A percentile compares a stretch with the other conserved stretches of the same genome.
Conservation (phyloP, 2,113 vertebrate genomes). For the Neotoma lepida region DNA sequence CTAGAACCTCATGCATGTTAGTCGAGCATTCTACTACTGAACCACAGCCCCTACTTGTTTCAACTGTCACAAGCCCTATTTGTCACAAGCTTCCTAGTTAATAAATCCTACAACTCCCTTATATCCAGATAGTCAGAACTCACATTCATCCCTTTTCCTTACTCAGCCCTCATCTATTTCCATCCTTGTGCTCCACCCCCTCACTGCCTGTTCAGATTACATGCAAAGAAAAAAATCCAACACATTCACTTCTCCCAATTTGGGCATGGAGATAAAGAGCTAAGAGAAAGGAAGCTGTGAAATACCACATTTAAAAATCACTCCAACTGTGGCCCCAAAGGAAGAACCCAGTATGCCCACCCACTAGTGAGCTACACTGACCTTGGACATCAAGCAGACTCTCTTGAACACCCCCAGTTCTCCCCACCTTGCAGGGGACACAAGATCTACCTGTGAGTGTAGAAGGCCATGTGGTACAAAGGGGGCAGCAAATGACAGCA, state of each 20-base stretch:
- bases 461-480: background rate
- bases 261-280: conserved; percentile 48
- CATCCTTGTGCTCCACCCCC: background rate
- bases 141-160: background rate
- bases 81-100: background rate
- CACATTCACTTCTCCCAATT: background rate
- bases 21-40: background rate
- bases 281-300: conserved; percentile 33
- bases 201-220: conserved; percentile 22
- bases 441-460: background rate
- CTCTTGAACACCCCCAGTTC: background rate
- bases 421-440: background rate
- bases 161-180: background rate
- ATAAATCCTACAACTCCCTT: background rate
- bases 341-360: background rate
- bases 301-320: background rate
- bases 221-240: conserved; percentile 26
- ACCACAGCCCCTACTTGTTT: background rate
- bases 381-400: background rate
- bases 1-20: background rate
- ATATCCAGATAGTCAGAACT: background rate
- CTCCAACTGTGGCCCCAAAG: background rate
- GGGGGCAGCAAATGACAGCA: background rate
- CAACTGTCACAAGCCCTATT: background rate
- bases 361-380: background rate